Percentiles rank a stretch among this genome's conserved stretches.
Conservation (phyloP, 2,113 vertebrate species). For the Oncorhynchus clarkii region DNA sequence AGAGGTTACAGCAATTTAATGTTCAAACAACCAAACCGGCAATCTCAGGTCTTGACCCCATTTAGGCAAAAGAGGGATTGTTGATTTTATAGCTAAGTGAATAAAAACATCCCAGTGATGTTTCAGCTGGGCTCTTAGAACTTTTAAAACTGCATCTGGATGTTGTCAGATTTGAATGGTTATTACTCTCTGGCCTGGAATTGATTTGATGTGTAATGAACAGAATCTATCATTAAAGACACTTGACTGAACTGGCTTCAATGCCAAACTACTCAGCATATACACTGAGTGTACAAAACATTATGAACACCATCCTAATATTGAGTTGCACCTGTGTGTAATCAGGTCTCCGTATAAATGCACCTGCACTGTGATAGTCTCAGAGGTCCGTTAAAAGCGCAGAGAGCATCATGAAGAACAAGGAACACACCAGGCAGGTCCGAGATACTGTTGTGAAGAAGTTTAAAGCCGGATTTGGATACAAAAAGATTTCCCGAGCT, state of each 20-base stretch:
- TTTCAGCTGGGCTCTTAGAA: slow-evolving; percentile 12
- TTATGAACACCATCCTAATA: no score
- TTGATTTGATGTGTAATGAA: slow-evolving; percentile 4
- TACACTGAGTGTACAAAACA: no score
- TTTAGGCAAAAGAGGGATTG: slow-evolving; percentile 21
- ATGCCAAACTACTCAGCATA: no score
- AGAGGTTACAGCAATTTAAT: neutral
- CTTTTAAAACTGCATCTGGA: neutral
- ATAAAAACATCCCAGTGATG: slow-evolving; percentile 20
- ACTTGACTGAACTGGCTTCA: neutral
- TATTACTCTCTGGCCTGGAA: neutral
- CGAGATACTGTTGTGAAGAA: no score
- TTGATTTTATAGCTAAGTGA: slow-evolving; percentile 35
- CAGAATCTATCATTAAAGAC: slow-evolving; percentile 8
- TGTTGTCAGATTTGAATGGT: neutral
- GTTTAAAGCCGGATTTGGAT: no score
- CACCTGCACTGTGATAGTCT: no score
- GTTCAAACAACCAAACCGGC: slow-evolving; percentile 22
- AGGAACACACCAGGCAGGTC: no score
- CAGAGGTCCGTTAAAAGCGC: no score
- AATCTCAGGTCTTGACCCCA: slow-evolving; percentile 28
- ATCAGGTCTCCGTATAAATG: no score
- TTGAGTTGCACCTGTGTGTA: no score
- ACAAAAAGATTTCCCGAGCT: no score
- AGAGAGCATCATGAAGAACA: no score